Conservation (phyloP, 2,113 vertebrate genomes). For the Speoplatyrhinus poulsoni region DNA sequence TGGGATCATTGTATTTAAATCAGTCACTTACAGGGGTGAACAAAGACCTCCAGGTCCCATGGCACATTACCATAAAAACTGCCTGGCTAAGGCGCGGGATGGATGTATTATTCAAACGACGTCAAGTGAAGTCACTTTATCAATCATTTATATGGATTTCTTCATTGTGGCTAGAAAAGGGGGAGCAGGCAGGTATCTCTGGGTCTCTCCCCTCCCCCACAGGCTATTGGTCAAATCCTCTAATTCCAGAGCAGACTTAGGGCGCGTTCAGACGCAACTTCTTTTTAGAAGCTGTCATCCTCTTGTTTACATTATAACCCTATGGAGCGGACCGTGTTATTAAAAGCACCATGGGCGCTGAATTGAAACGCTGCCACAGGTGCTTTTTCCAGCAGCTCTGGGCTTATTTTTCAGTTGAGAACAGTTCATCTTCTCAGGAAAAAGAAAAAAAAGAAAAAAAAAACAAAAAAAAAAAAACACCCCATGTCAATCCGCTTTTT, state of each 20-base stretch:
- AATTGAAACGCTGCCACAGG: too few species aligned
- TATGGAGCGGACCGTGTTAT: too few species aligned
- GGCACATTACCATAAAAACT: slow-evolving; percentile 44
- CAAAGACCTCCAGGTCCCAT: slow-evolving; percentile 16
- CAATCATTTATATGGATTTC: slow-evolving; percentile 68
- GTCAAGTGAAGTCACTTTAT: slow-evolving; percentile 53
- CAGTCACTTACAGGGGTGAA: slow-evolving; percentile 20
- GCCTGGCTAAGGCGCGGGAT: slow-evolving; percentile 36
- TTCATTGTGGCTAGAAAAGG: slow-evolving; percentile 44
- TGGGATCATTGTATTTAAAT: slow-evolving; percentile 36
- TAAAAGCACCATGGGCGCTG: too few species aligned
- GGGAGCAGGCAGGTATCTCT: slow-evolving; percentile 20
- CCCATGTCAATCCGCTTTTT: too few species aligned
- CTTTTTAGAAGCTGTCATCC: too few species aligned
- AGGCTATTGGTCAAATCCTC: neutral
- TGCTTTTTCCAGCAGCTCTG: too few species aligned
- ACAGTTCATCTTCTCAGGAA: too few species aligned
- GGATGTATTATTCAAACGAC: slow-evolving; percentile 69
- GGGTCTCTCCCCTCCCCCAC: slow-evolving; percentile 12
- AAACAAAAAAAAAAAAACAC: too few species aligned
- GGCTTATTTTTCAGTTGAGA: too few species aligned
- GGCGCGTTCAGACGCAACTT: too few species aligned
- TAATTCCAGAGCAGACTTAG: neutral
- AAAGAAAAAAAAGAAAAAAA: too few species aligned
- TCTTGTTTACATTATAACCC: too few species aligned